Percentiles rank a stretch among this genome's conserved stretches.
These are phyloP conservation scores for Bombus vancouverensis DNA, from an alignment of 1,140 invertebrate genomes.

Conservation along the genomic window DNA sequence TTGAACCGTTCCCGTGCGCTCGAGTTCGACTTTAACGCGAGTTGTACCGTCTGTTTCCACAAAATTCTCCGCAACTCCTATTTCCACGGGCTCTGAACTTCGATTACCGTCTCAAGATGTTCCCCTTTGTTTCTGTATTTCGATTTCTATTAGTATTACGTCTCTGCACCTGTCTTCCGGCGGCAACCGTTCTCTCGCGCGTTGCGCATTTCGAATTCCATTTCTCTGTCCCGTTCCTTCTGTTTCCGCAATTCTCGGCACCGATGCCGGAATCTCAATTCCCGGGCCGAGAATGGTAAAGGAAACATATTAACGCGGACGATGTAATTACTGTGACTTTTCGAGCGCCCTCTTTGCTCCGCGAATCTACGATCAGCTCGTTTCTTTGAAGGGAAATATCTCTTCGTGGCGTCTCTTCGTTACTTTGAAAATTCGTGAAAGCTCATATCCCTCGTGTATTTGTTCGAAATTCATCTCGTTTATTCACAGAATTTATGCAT, in stretches of 20 bases:
- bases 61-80: not conserved
- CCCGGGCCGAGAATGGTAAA: not conserved
- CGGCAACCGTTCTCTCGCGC: not conserved
- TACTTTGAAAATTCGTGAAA: not conserved
- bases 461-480: not conserved
- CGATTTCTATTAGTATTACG: slow-evolving; percentile 42
- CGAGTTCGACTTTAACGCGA: not conserved
- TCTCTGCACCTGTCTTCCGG: slow-evolving; percentile 26
- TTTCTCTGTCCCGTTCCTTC: not conserved
- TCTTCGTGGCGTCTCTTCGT: not conserved
- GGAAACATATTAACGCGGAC: slow-evolving; percentile 6
- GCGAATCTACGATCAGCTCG: not conserved
- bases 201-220: not conserved
- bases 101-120: slow-evolving; percentile 16
- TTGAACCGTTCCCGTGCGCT: not conserved
- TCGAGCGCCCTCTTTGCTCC: not conserved
- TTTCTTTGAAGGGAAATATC: not conserved
- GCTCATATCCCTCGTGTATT: not conserved
- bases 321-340: slow-evolving; percentile 34
- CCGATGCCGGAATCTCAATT: slow-evolving; percentile 35
- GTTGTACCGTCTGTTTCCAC: too few species aligned
- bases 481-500: not conserved
- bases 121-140: slow-evolving; percentile 30
- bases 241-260: not conserved
- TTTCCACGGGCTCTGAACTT: slow-evolving; percentile 9